Percentiles rank a stretch among this genome's conserved stretches.
phyloP scores from a whole-genome alignment of 2,797 vertebrate species.

The Phataginus tricuspis region DNA sequence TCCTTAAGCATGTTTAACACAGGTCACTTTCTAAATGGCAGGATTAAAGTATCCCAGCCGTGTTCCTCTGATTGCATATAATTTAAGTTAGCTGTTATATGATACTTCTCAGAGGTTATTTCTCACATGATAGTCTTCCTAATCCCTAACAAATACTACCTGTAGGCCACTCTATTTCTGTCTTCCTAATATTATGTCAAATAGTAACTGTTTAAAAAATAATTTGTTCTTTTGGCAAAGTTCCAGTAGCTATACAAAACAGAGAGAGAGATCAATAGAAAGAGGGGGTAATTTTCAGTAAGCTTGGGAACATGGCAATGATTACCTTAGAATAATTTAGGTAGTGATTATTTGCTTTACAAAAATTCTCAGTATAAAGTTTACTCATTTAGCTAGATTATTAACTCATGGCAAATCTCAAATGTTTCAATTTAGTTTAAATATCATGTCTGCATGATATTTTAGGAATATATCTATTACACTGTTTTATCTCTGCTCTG shows the following conservation, averaged over 20 bases:
- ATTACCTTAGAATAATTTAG: neutral
- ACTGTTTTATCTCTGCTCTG: neutral
- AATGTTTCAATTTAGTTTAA: constrained; percentile 41
- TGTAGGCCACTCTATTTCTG: constrained; percentile 9
- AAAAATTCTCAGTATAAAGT: neutral
- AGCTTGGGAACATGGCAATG: neutral
- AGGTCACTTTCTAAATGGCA: neutral
- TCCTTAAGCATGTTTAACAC: neutral
- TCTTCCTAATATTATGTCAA: constrained; percentile 47
- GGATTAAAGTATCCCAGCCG: neutral
- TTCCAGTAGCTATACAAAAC: neutral
- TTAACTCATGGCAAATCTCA: constrained; percentile 6
- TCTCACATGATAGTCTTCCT: constrained; percentile 13
- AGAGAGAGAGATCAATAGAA: neutral
- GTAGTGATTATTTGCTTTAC: neutral
- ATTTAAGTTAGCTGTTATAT: neutral
- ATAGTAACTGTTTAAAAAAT: constrained; percentile 9
- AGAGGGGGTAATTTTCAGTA: neutral
- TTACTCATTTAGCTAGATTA: neutral
- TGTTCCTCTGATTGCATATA: neutral
- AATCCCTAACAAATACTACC: constrained; percentile 9
- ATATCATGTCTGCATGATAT: neutral
- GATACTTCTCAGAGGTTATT: neutral
- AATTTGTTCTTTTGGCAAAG: neutral
- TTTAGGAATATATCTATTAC: neutral